Conservation (phyloP, 1,140 invertebrate genomes). For the Polypedilum vanderplanki region DNA sequence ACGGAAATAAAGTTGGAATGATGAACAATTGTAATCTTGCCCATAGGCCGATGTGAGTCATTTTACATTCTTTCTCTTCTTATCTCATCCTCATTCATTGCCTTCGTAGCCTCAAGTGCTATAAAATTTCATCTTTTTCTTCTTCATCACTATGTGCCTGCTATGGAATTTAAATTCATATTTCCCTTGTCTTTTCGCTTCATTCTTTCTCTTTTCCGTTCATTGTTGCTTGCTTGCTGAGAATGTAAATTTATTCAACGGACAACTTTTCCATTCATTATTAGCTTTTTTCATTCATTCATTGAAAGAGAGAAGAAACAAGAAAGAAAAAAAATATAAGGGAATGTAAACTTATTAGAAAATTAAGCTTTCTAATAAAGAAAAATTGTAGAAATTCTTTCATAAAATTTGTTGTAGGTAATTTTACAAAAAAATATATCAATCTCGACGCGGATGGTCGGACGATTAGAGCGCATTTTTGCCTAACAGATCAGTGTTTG, state of each 20-base stretch:
- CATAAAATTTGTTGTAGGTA: too few species aligned
- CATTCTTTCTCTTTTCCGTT: neutral
- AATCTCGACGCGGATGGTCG: too few species aligned
- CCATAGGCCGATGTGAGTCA: neutral
- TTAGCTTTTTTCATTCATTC: neutral
- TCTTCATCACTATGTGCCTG: neutral
- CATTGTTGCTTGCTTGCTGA: neutral
- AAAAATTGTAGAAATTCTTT: too few species aligned
- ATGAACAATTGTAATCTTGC: neutral
- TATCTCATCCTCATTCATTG: neutral
- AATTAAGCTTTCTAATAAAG: too few species aligned
- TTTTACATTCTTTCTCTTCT: neutral
- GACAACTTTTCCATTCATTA: constrained; percentile 18
- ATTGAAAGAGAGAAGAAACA: too few species aligned
- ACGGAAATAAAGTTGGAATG: neutral
- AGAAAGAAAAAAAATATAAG: too few species aligned
- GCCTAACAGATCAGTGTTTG: too few species aligned
- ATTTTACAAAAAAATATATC: too few species aligned
- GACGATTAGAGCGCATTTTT: too few species aligned
- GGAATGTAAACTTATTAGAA: too few species aligned
- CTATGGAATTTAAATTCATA: constrained; percentile 25
- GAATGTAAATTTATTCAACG: constrained; percentile 14
- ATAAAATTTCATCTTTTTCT: neutral
- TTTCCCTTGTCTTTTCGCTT: neutral
- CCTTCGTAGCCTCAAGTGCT: neutral